These are phyloP conservation scores for Branchipolynoe longqiensis DNA, from an alignment of 2,888 invertebrate species.

Conservation along the genomic window DNA sequence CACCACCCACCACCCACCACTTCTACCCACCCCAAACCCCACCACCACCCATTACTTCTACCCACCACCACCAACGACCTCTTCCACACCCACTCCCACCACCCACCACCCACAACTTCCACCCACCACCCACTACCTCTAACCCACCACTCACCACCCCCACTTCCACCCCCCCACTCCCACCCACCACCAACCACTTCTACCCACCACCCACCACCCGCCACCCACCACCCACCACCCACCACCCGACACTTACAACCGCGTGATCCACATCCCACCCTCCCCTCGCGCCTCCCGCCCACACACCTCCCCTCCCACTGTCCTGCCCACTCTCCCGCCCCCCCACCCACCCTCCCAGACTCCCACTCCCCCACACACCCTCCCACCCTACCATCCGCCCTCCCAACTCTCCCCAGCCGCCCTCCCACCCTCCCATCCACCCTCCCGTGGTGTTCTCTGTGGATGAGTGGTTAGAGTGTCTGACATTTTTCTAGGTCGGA, in stretches of 20 bases:
- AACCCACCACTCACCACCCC: not conserved
- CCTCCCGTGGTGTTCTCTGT: too few relatives aligned
- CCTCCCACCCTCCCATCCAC: not conserved
- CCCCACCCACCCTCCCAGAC: not conserved
- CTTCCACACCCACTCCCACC: not conserved
- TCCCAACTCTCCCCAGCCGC: not conserved
- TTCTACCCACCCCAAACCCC: not conserved
- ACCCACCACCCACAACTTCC: not conserved
- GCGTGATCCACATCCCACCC: too few relatives aligned
- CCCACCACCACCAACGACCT: not conserved
- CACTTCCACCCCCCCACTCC: not conserved
- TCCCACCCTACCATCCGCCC: slow-evolving; percentile 5
- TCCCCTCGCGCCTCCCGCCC: not conserved
- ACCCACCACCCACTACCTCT: not conserved
- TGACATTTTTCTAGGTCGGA: too few relatives aligned
- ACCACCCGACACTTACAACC: not conserved
- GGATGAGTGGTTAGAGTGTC: too few relatives aligned
- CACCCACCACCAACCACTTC: not conserved
- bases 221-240: not conserved
- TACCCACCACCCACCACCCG: not conserved
- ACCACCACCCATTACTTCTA: not conserved
- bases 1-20: too few relatives aligned
- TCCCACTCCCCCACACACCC: not conserved
- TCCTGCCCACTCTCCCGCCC: not conserved
- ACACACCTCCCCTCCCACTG: not conserved